Percentiles rank a stretch among this genome's conserved stretches.
phyloP scores from a whole-genome alignment of 2,797 vertebrate genomes.

The Peromyscus nudipes region DNA sequence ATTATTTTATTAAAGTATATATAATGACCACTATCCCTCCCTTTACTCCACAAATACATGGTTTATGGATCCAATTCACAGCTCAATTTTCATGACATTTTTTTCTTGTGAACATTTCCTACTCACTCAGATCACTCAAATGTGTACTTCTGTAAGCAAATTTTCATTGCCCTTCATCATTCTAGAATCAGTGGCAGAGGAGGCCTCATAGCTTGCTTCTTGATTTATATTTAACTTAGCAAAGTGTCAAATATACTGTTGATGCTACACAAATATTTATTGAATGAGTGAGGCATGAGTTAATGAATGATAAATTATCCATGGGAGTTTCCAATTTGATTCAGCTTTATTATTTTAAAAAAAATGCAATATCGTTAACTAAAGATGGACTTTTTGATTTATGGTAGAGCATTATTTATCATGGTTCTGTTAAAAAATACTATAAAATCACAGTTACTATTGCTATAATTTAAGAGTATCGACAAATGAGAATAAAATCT shows the following conservation, averaged over 20 bases:
- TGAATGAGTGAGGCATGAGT: not conserved
- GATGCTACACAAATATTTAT: not conserved
- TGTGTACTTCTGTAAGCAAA: not conserved
- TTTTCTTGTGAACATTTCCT: not conserved
- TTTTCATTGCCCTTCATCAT: not conserved
- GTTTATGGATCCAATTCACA: not conserved
- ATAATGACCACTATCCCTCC: not conserved
- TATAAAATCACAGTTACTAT: not conserved
- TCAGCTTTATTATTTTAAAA: not conserved
- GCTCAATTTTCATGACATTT: not conserved
- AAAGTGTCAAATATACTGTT: not conserved
- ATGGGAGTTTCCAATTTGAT: not conserved
- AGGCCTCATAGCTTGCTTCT: not conserved
- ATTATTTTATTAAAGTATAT: not conserved
- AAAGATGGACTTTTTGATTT: not conserved
- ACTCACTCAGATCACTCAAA: not conserved
- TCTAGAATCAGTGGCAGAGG: not conserved
- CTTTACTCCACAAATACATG: not conserved
- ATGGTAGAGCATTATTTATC: not conserved
- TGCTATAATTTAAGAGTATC: conserved; percentile 39
- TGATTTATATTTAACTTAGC: not conserved
- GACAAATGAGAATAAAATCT: conserved; percentile 7
- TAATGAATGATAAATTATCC: conserved; percentile 35
- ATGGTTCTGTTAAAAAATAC: not conserved
- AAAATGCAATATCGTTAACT: not conserved